Conservation (phyloP, 2,888 invertebrate genomes). For the Parnassius orleans region DNA sequence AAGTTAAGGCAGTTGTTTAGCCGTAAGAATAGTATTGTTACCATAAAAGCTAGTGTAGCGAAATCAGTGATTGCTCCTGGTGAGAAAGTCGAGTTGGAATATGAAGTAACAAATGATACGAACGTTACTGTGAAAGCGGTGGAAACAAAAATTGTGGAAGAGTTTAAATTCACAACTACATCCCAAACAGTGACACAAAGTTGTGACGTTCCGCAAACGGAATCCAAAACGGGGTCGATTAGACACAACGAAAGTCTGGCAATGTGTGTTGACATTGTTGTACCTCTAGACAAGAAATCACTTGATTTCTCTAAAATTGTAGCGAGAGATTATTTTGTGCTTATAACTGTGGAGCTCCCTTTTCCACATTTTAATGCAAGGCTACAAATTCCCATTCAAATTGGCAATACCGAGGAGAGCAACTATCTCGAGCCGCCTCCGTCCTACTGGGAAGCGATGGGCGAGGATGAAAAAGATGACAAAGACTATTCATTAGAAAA, state of each 20-base stretch:
- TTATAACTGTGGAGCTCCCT: conserved; percentile 31
- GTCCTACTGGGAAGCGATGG: conserved; percentile 28
- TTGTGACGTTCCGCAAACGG: conserved; percentile 28
- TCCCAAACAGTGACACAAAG: conserved; percentile 5
- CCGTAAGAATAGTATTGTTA: conserved; percentile 30
- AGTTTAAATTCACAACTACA: conserved; percentile 28
- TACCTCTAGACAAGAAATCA: conserved; percentile 27
- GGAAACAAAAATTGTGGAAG: conserved; percentile 32
- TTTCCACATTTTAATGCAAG: conserved; percentile 30
- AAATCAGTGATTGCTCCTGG: conserved; percentile 32
- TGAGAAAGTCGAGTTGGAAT: conserved; percentile 31
- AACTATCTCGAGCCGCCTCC: conserved; percentile 17
- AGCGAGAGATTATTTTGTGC: conserved; percentile 31
- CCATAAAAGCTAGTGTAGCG: conserved; percentile 33
- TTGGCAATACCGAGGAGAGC: conserved; percentile 4
- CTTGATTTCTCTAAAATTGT: conserved; percentile 31
- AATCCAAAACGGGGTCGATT: conserved; percentile 31
- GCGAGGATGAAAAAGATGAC: conserved; percentile 24
- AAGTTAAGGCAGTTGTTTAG: conserved; percentile 32
- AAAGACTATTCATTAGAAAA: conserved; percentile 3
- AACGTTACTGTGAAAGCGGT: conserved; percentile 30
- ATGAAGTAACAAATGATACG: conserved; percentile 33
- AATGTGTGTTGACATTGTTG: conserved; percentile 26
- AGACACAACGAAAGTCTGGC: conserved; percentile 24
- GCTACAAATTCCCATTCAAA: conserved; percentile 27